Conservation (phyloP, 2,113 vertebrate genomes). For the Heterotilapia buettikoferi region DNA sequence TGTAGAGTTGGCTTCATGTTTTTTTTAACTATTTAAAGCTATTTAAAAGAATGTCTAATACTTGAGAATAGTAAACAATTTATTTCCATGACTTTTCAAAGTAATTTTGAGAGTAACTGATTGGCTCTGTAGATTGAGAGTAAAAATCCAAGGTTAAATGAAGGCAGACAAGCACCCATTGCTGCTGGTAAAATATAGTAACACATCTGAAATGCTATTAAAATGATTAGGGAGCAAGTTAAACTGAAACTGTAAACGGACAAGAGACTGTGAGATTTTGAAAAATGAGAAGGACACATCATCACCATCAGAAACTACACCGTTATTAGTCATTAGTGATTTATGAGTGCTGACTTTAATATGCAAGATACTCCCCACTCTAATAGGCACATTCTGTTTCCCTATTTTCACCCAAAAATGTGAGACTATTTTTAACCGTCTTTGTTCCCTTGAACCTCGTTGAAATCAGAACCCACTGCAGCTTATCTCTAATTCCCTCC, state of each 20-base stretch:
- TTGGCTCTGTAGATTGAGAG: neutral
- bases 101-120: neutral
- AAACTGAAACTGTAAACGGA: neutral
- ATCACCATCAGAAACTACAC: neutral
- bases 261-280: neutral
- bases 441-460: neutral
- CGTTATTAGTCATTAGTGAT: neutral
- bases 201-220: neutral
- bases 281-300: neutral
- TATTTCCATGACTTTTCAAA: neutral
- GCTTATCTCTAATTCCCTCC: constrained; percentile 30
- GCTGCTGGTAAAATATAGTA: neutral
- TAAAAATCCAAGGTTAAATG: neutral
- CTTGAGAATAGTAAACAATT: neutral
- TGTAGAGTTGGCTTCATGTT: neutral
- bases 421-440: neutral
- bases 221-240: neutral
- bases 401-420: neutral
- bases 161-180: neutral
- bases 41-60: neutral
- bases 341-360: neutral
- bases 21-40: neutral
- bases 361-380: neutral
- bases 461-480: constrained; percentile 18
- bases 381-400: neutral